Base-by-base conservation (phyloP, 2,888 invertebrate species). In the Luperina nickerlii region DNA sequence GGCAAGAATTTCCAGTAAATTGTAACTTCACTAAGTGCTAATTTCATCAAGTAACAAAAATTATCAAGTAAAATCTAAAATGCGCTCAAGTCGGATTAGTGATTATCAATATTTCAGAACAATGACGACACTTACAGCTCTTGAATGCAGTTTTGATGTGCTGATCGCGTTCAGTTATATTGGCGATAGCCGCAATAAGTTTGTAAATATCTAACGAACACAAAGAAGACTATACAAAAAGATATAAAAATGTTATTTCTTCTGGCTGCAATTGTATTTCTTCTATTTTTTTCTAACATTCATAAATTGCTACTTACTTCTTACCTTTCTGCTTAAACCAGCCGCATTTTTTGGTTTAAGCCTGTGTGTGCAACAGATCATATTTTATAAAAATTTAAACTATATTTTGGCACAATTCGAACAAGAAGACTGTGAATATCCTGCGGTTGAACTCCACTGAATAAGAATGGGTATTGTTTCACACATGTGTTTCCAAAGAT, bases 341-440 rank as follows among this genome's bases (percentile, higher is more conserved):
- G 9, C 51, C 54, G 0, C 69, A 27, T 71, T 71, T 78, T 82
- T 83, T 67, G 79, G 71, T 79, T 74, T n/a, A 76, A 69, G 71
- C 81, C 70, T 79, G 27, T 83, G 88, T 84, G 88, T 82, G 80
- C 79, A 85, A 87, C 90, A 89, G 84, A 90, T 90, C 87, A 89
- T 87, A 88, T 89, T 91, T 88, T 88, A 90, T 87, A 88, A 90
- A 90, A 91, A 87, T 83, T 85, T 86, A 76, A 89, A 88, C 80
- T 68, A 71, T 85, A 82, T 87, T 89, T 88, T 88, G 84, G 85
- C 85, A 85, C 79, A 81, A 81, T 82, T 82, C 84, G 70, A 76
- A 83, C 73, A 70, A 67, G 76, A 73, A 74, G 11, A 48, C 76
- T 76, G 69, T 71, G 73, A 83, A 81, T 77, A 78, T 83, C 76